Evolutionary conservation across 1,140 invertebrate species (phyloP), one percentile per base, ranked within the genome.

Genomic region (Reticulitermes speratus): DNA sequence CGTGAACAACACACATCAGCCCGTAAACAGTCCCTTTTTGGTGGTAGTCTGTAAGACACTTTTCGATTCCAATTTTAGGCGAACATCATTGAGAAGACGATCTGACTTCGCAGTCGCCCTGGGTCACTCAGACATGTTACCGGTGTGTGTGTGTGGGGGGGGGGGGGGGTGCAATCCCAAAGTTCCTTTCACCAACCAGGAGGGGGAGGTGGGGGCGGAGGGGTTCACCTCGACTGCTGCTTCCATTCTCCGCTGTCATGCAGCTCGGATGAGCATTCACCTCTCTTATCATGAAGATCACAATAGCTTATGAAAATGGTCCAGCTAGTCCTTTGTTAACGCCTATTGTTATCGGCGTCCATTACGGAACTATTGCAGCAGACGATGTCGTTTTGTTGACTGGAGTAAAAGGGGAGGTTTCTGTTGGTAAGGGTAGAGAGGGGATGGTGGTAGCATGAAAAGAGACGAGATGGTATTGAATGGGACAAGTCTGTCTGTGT

Each of bases 301-400:
- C 88, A 88, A 88, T 88, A 87, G 87, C 88, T 88, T 88, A 88
- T 88, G 88, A 88, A 88, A 88, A 88, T 88, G 88, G 88, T 88
- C 88, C 84, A 86, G 87, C 87, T 86, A 87, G 59, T 85, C 88
- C 88, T 88, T 88, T 88, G 88, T 88, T 88, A 88, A 85, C 83
- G 65, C 87, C 87, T 85, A 88, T 88, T 88, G 87, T 88, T 87
- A 87, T 85, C 87, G 86, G 85, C 87, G 87, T 87, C 87, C 88
- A 88, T 88, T 87, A 88, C 87, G 82, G 86, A 87, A 87, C 88
- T 86, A 87, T 87, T 87, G 88, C 87, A 52, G 85, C 83, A 85
- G 87, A 84, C 87, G 86, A 88, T 86, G 87, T 88, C 86, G 87
- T 87, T 88, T 87, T 87, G 86, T 87, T 88, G 85, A 88, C 87